Conservation (phyloP, 2,797 vertebrate species). For the Gymnodraco acuticeps region DNA sequence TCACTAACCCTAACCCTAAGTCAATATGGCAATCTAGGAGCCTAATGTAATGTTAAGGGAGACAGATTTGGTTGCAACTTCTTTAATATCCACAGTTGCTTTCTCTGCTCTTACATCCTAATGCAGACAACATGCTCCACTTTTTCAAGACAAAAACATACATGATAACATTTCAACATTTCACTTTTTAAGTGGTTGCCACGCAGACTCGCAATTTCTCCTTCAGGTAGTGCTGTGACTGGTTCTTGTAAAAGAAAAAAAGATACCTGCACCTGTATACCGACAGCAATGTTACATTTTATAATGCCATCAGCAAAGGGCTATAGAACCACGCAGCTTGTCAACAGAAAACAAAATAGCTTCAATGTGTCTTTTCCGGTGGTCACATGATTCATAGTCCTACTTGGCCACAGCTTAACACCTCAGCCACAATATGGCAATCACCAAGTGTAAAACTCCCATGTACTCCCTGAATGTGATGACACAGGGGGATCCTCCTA, state of each 20-base stretch:
- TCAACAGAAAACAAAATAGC: slow-evolving; percentile 18
- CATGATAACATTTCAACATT: too few relatives aligned
- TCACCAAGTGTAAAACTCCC: slow-evolving; percentile 47
- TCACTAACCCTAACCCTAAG: neutral
- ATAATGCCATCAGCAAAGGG: neutral
- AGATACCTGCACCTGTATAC: neutral
- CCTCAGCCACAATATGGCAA: slow-evolving; percentile 38
- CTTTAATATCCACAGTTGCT: too few relatives aligned
- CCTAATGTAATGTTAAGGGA: too few relatives aligned
- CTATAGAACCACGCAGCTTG: neutral
- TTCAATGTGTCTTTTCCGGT: slow-evolving; percentile 39
- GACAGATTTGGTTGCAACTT: too few relatives aligned
- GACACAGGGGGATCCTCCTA: slow-evolving; percentile 64
- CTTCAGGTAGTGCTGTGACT: too few relatives aligned
- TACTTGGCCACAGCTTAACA: slow-evolving; percentile 41
- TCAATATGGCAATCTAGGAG: neutral
- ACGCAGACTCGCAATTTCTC: too few relatives aligned
- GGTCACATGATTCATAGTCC: slow-evolving; percentile 39
- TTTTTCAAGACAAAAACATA: too few relatives aligned
- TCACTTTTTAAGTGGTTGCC: too few relatives aligned
- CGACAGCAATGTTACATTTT: neutral
- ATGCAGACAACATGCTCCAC: too few relatives aligned
- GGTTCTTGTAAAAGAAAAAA: too few relatives aligned
- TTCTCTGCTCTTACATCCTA: too few relatives aligned
- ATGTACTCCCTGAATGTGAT: slow-evolving; percentile 55